Conservation (phyloP, 2,797 vertebrate genomes). For the Trachops cirrhosus region DNA sequence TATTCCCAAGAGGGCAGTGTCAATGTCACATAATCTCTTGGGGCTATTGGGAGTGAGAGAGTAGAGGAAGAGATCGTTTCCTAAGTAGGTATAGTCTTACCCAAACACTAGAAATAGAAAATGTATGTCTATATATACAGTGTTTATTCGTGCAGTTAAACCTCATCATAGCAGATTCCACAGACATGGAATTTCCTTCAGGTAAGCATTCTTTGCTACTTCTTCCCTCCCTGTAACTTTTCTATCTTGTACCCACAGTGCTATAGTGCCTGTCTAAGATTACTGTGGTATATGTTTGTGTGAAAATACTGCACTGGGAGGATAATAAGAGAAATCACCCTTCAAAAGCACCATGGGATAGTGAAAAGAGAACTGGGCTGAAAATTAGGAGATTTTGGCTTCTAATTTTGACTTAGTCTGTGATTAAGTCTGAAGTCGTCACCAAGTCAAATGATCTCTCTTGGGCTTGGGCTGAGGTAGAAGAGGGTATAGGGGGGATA, state of each 20-base stretch:
- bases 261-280: conserved; percentile 45
- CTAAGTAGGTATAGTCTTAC: background rate
- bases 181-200: conserved; percentile 33
- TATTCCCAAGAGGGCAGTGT: background rate
- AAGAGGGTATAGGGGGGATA: background rate
- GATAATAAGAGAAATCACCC: background rate
- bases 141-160: background rate
- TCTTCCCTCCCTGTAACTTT: background rate
- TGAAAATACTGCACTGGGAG: conserved; percentile 16
- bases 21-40: background rate
- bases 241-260: background rate
- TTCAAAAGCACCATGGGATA: background rate
- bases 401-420: background rate
- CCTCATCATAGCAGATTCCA: background rate
- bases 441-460: conserved; percentile 2
- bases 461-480: background rate
- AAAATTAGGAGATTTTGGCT: background rate
- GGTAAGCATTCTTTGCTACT: conserved; percentile 38
- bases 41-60: background rate
- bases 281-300: conserved; percentile 21
- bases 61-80: background rate
- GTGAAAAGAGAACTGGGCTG: background rate
- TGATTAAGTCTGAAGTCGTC: background rate
- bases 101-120: conserved; percentile 4
- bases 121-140: background rate